Conservation (phyloP, 2,113 vertebrate species). For the Meles meles region DNA sequence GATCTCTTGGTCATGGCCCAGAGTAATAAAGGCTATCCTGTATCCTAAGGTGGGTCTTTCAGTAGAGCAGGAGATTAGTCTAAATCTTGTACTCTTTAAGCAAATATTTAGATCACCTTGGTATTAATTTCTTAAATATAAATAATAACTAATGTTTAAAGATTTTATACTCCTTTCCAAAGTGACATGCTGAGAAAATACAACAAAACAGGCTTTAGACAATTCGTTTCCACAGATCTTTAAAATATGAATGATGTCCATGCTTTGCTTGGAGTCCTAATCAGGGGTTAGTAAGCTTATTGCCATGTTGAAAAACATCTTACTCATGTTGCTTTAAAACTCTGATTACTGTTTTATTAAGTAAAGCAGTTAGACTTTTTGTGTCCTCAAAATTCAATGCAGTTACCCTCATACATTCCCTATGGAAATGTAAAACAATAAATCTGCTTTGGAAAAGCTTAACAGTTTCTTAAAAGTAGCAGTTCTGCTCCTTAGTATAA, state of each 20-base stretch:
- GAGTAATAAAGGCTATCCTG: neutral
- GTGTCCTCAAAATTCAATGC: neutral
- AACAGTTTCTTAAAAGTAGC: neutral
- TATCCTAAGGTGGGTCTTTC: neutral
- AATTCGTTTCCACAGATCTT: slow-evolving; percentile 23
- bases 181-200: slow-evolving; percentile 12
- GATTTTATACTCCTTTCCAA: neutral
- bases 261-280: neutral
- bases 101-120: neutral
- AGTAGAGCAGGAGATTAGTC: neutral
- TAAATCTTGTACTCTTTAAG: slow-evolving; percentile 7
- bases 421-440: neutral
- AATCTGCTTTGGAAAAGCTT: slow-evolving; percentile 41
- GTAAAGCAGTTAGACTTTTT: slow-evolving; percentile 27
- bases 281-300: neutral
- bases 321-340: neutral
- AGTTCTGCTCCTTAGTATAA: neutral
- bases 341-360: neutral
- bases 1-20: neutral
- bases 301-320: slow-evolving; percentile 2
- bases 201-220: neutral
- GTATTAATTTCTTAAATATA: neutral
- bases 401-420: neutral
- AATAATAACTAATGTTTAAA: neutral
- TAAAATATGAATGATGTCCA: neutral